phyloP scores from a whole-genome alignment of 2,797 vertebrate genomes.

The Sus cebifrons region DNA sequence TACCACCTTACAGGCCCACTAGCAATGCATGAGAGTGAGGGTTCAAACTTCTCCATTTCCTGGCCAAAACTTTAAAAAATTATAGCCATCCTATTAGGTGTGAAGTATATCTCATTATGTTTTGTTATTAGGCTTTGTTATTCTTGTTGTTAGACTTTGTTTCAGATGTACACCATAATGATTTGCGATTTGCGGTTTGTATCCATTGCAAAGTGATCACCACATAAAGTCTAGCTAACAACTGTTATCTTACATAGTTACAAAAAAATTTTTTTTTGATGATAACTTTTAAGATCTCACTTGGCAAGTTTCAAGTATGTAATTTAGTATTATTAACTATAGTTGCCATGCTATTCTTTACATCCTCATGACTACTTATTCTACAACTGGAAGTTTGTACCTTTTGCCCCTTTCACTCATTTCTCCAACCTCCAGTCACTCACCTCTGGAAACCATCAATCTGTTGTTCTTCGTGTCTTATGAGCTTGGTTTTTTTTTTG shows the following conservation, averaged over 20 bases:
- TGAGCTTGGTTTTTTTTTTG: not conserved
- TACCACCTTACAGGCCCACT: not conserved
- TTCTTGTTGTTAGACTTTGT: not conserved
- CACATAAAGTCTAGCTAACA: not conserved
- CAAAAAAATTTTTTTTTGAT: not conserved
- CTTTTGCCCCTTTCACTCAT: not conserved
- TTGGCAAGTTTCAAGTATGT: not conserved
- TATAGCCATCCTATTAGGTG: not conserved
- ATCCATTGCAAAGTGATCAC: not conserved
- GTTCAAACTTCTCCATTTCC: not conserved
- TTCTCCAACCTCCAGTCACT: not conserved
- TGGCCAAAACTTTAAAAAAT: not conserved
- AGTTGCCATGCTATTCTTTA: not conserved
- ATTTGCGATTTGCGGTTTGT: not conserved
- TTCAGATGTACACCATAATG: not conserved
- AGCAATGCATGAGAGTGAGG: not conserved
- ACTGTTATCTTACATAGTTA: not conserved
- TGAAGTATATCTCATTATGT: conserved; percentile 29
- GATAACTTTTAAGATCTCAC: not conserved
- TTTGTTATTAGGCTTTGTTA: not conserved
- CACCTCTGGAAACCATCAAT: not conserved
- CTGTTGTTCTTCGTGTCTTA: not conserved
- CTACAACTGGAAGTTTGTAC: not conserved
- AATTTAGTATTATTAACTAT: not conserved
- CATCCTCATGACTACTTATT: not conserved